Conservation (phyloP, 2,113 vertebrate genomes). For the Halichoeres trimaculatus region DNA sequence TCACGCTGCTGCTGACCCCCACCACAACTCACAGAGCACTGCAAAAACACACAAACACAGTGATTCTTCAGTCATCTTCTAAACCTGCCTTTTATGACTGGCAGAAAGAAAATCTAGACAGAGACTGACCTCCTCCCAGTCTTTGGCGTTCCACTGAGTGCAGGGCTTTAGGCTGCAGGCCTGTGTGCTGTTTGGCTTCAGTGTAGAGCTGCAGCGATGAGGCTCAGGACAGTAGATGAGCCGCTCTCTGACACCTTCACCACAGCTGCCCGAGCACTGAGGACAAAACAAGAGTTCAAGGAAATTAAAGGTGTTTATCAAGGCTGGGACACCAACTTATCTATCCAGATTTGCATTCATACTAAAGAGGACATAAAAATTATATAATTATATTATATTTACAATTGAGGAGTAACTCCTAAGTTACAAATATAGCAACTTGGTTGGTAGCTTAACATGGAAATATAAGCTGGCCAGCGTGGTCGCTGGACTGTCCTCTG, state of each 20-base stretch:
- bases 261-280: constrained; percentile 83
- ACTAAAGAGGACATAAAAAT: too few relatives aligned
- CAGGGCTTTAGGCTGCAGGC: constrained; percentile 76
- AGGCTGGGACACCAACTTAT: too few relatives aligned
- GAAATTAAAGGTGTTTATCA: background rate
- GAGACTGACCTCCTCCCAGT: constrained; percentile 79
- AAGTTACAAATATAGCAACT: too few relatives aligned
- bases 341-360: too few relatives aligned
- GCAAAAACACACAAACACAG: constrained; percentile 14
- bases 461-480: too few relatives aligned
- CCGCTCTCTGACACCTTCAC: constrained; percentile 74
- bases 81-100: background rate
- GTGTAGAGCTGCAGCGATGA: constrained; percentile 68
- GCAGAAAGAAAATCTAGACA: too few relatives aligned
- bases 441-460: too few relatives aligned
- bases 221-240: constrained; percentile 78
- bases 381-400: too few relatives aligned
- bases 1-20: constrained; percentile 77
- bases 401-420: too few relatives aligned
- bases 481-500: too few relatives aligned
- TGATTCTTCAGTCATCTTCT: background rate
- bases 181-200: constrained; percentile 79
- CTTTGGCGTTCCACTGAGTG: constrained; percentile 65
- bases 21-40: constrained; percentile 83
- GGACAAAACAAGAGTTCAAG: background rate